These are phyloP conservation scores for Pemphigus obesinymphae DNA, from an alignment of 1,140 invertebrate species.

Conservation along the genomic window DNA sequence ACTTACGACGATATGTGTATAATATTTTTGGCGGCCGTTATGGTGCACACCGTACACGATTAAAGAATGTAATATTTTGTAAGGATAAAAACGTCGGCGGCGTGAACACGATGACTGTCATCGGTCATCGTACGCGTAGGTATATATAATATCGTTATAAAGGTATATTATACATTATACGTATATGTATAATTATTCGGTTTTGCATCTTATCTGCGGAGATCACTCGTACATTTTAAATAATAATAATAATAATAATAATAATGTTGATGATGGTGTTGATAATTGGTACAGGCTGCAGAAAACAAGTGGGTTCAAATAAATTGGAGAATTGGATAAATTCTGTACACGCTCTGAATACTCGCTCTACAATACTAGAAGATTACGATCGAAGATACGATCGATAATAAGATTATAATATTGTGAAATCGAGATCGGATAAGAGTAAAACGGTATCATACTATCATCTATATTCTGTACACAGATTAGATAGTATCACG, in stretches of 20 bases:
- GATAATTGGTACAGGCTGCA: neutral
- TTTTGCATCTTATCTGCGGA: neutral
- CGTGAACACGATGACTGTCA: no score
- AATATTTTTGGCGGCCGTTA: neutral
- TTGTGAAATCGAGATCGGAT: neutral
- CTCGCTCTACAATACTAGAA: no score
- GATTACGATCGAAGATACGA: neutral
- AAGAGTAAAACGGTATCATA: no score
- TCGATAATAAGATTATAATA: neutral
- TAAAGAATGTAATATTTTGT: no score
- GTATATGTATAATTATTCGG: neutral
- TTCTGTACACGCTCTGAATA: neutral
- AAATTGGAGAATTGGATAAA: neutral
- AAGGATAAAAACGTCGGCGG: no score
- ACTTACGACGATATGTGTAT: neutral
- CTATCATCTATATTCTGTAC: no score
- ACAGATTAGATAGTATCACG: no score
- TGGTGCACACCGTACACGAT: no score
- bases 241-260: neutral
- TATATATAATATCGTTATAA: neutral
- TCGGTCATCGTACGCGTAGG: neutral
- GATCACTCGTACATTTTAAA: neutral
- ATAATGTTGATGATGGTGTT: no score
- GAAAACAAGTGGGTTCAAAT: slow-evolving; percentile 4
- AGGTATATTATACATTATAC: neutral